Evolutionary conservation across 2,113 vertebrate species (phyloP).

Genomic region (Cercopithecus mona): DNA sequence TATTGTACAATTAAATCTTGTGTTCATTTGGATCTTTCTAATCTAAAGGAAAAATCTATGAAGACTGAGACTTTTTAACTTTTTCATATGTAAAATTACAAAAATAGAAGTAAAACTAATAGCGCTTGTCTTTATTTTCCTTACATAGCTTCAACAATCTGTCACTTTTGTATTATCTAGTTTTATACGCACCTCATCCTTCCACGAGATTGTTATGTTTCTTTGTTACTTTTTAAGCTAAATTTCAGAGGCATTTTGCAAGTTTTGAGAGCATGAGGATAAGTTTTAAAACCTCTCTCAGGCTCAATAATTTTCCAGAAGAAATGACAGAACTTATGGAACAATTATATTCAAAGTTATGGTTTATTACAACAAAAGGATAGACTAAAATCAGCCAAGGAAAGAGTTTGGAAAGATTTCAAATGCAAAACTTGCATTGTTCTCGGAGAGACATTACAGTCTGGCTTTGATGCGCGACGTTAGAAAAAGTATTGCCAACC

Average conservation of each 20-base stretch:
- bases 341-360: not conserved
- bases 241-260: not conserved
- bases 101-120: not conserved
- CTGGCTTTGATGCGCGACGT: accelerated
- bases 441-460: not conserved
- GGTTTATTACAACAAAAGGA: not conserved
- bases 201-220: not conserved
- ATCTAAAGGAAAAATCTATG: not conserved
- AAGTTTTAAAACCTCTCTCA: not conserved
- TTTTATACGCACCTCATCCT: not conserved
- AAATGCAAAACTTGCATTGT: not conserved
- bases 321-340: not conserved
- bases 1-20: not conserved
- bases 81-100: not conserved
- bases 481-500: not conserved
- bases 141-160: not conserved
- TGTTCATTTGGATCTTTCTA: not conserved
- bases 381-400: not conserved
- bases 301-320: not conserved
- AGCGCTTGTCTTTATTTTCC: not conserved
- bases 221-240: not conserved
- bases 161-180: not conserved
- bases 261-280: not conserved
- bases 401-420: not conserved
- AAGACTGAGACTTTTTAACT: not conserved